phyloP scores from a whole-genome alignment of 2,888 invertebrate genomes.

The Leptinotarsa rubiginosa region DNA sequence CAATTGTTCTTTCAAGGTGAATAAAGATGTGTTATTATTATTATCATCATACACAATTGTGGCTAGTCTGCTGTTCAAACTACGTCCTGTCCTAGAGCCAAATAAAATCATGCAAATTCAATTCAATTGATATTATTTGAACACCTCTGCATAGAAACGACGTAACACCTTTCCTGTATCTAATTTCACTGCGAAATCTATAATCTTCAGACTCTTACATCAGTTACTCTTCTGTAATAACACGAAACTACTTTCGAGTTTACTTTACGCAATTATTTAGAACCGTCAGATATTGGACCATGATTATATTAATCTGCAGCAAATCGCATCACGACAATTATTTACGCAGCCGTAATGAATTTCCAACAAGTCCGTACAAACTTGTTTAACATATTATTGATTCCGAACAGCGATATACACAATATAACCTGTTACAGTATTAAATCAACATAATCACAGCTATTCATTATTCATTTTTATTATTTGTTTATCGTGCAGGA shows the following conservation, averaged over 20 bases:
- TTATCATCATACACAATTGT: too few species aligned
- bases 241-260: slow-evolving; percentile 20
- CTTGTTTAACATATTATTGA: slow-evolving; percentile 24
- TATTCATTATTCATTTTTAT: slow-evolving; percentile 37
- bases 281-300: slow-evolving; percentile 17
- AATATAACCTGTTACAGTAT: slow-evolving; percentile 32
- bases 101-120: background rate
- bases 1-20: too few species aligned
- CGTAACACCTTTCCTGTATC: too few species aligned
- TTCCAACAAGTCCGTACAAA: slow-evolving; percentile 23
- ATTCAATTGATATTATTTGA: background rate
- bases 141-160: too few species aligned
- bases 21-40: too few species aligned
- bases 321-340: slow-evolving; percentile 24
- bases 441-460: slow-evolving; percentile 34
- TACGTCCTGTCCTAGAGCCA: too few species aligned
- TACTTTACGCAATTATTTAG: slow-evolving; percentile 9
- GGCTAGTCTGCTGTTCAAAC: too few species aligned
- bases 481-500: slow-evolving; percentile 26
- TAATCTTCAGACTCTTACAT: slow-evolving; percentile 4
- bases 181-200: too few species aligned
- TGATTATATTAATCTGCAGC: slow-evolving; percentile 22
- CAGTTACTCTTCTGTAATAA: slow-evolving; percentile 10
- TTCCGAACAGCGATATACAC: slow-evolving; percentile 31
- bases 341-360: slow-evolving; percentile 24